These are phyloP conservation scores for Drosophila sproati DNA, from an alignment of 1,140 invertebrate genomes.

Conservation along the genomic window DNA sequence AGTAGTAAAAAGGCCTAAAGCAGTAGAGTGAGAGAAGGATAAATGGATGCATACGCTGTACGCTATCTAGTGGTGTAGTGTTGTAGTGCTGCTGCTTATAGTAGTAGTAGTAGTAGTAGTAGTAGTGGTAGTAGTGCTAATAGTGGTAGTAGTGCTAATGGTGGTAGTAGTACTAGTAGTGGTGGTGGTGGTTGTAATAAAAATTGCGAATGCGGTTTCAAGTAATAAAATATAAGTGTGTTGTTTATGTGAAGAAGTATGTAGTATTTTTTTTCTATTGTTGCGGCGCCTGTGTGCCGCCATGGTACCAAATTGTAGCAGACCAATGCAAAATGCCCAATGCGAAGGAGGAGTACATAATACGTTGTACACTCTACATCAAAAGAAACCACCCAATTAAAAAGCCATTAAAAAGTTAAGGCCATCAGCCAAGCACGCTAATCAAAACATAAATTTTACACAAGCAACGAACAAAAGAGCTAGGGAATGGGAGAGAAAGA, in stretches of 20 bases:
- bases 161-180: slow-evolving; percentile 30
- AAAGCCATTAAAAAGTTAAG: slow-evolving; percentile 78
- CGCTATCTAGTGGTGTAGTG: slow-evolving; percentile 25
- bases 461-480: slow-evolving; percentile 11
- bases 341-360: slow-evolving; percentile 5
- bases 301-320: slow-evolving; percentile 36
- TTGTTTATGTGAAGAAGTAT: slow-evolving; percentile 31
- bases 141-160: slow-evolving; percentile 30
- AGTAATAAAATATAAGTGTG: slow-evolving; percentile 57
- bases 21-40: slow-evolving; percentile 26
- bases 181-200: slow-evolving; percentile 68
- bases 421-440: slow-evolving; percentile 66
- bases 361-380: slow-evolving; percentile 24
- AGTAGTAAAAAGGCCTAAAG: slow-evolving; percentile 62
- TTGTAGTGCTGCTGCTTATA: slow-evolving; percentile 2
- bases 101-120: neutral
- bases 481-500: neutral
- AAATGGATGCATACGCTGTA: slow-evolving; percentile 37
- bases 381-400: slow-evolving; percentile 75
- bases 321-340: slow-evolving; percentile 45
- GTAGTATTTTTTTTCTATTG: slow-evolving; percentile 34
- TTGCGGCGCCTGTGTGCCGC: slow-evolving; percentile 20
- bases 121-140: slow-evolving; percentile 30
- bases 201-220: slow-evolving; percentile 76
- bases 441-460: slow-evolving; percentile 76